Evolutionary conservation across 2,113 vertebrate genomes (phyloP), one percentile per base, ranked within the genome.

Genomic region (Bagarius yarrelli): DNA sequence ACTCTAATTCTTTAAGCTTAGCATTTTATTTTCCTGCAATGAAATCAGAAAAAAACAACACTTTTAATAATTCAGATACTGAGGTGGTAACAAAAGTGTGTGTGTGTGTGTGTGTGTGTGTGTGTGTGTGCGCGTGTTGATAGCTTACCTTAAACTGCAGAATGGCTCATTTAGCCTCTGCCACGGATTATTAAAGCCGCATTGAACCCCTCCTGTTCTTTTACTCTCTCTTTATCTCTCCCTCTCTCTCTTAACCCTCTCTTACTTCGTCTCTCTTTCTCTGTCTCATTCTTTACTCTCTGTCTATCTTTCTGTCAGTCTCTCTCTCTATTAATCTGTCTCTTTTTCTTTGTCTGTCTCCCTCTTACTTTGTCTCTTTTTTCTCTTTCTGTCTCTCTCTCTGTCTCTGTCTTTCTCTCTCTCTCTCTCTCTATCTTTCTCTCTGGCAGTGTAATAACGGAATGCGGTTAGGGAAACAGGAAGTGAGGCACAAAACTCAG

Each of bases 31-130:
- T 88, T 87, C 86, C 88, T 89, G 91, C 91, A 91, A 89, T 90
- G 88, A 90, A 92, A 91, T 92, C 89, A 92, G 88, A n/a, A 90
- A 88, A 91, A 91, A 92, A 92, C 91, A 92, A 91, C 90, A 91
- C 88, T 92, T 90, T 93, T 89, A 93, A 92, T 92, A 92, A 93
- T 91, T 92, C 89, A 93, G 87, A 88, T 78, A 85, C 80, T 84
- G 88, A 89, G 88, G 89, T 86, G 77, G 88, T 70, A 85, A 80
- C 74, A 55, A 82, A 11, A 50, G 12, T 18, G 32, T 64, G 63
- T 67, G 34, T 61, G 59, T 61, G 64, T 73, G 78, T 27, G 56
- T 55, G 52, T 59, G 67, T 59, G 71, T 50, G 47, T 12, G 74
- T n/a, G 67, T 59, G 81, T 72, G 72, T 3, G 82, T 50, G 71